Conservation (phyloP, 2,888 invertebrate species). For the Ennomos fuscantarius region DNA sequence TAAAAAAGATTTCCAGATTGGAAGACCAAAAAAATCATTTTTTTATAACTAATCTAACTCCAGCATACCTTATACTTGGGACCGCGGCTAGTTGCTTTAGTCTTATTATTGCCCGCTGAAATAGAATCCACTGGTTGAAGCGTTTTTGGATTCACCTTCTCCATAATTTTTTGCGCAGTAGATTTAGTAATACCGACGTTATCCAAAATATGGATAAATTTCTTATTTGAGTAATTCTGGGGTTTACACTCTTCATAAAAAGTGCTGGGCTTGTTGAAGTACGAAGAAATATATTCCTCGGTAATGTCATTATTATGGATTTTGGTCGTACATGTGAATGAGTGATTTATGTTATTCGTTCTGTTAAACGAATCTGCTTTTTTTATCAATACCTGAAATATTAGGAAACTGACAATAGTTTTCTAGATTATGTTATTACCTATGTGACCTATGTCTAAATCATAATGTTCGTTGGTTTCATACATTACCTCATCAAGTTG, state of each 20-base stretch:
- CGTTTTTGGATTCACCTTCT: conserved; percentile 56
- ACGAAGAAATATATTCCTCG: conserved; percentile 45
- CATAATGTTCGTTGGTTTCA: too few relatives aligned
- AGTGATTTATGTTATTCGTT: conserved; percentile 30
- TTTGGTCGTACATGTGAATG: conserved; percentile 30
- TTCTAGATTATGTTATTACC: too few relatives aligned
- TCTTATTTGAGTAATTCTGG: conserved; percentile 60
- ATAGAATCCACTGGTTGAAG: conserved; percentile 58
- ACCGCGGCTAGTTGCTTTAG: background rate
- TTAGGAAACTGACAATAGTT: background rate
- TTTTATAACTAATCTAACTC: too few relatives aligned
- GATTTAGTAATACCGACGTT: conserved; percentile 61
- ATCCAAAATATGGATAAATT: conserved; percentile 72
- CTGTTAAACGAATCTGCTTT: conserved; percentile 46
- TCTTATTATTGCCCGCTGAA: conserved; percentile 28
- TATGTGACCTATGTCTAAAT: too few relatives aligned
- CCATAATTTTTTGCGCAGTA: conserved; percentile 59
- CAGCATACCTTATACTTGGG: conserved; percentile 15
- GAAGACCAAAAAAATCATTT: too few relatives aligned
- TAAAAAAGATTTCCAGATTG: background rate
- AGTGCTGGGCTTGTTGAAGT: conserved; percentile 47
- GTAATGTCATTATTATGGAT: conserved; percentile 29
- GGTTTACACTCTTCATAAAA: conserved; percentile 36
- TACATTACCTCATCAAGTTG: conserved; percentile 64
- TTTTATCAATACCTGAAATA: conserved; percentile 55